Percentiles rank a stretch among this genome's conserved stretches.
phyloP scores from a whole-genome alignment of 2,113 vertebrate genomes.

The Salvelinus namaycush region DNA sequence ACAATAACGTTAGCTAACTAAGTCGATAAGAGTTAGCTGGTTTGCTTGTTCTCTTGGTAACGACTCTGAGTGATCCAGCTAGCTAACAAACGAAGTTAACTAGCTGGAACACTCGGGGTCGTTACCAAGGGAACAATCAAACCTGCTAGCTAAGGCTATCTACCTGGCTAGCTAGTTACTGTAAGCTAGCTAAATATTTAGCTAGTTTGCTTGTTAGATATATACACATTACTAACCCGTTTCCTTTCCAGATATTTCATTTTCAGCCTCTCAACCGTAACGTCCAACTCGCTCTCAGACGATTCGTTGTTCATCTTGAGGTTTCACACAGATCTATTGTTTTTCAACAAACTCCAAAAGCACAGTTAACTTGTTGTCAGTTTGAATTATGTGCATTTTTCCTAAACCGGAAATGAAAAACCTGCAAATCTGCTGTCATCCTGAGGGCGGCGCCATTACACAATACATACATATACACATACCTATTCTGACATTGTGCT shows the following conservation, averaged over 20 bases:
- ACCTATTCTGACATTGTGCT: background rate
- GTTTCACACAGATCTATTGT: background rate
- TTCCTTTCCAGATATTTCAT: slow-evolving; percentile 45
- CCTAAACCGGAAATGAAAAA: too few relatives aligned
- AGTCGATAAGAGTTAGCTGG: background rate
- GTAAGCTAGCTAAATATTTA: background rate
- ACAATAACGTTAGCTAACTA: background rate
- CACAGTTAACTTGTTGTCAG: too few relatives aligned
- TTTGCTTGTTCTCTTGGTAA: too few relatives aligned
- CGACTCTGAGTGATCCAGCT: too few relatives aligned
- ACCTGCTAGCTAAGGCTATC: background rate
- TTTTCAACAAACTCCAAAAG: too few relatives aligned
- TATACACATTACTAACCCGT: slow-evolving; percentile 35
- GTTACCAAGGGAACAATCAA: background rate
- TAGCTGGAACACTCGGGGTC: background rate
- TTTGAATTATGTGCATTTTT: too few relatives aligned
- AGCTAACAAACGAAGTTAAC: background rate
- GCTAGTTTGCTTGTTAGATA: background rate
- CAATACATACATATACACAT: background rate
- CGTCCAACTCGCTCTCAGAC: background rate
- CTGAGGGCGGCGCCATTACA: background rate
- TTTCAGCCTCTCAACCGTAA: slow-evolving; percentile 26
- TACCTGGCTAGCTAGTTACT: background rate
- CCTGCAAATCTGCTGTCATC: background rate
- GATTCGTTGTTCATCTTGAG: slow-evolving; percentile 13